Conservation (phyloP, 2,797 vertebrate species). For the Anolis apletophallus region DNA sequence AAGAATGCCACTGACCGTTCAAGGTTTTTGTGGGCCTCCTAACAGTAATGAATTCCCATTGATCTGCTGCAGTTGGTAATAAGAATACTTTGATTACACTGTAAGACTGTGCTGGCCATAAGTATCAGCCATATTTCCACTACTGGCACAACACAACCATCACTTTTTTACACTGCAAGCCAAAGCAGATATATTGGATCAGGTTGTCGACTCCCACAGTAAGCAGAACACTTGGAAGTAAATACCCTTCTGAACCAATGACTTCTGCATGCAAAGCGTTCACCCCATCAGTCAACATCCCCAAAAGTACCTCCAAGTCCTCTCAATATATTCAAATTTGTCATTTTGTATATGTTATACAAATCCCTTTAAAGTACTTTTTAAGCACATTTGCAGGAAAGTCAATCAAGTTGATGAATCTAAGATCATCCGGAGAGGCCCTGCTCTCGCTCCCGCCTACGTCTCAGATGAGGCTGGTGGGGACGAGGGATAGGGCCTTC, state of each 20-base stretch:
- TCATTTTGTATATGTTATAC: not conserved
- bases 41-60: not conserved
- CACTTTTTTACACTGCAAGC: not conserved
- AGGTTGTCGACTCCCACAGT: not conserved
- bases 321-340: not conserved
- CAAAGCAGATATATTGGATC: not conserved
- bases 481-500: too few species aligned
- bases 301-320: not conserved
- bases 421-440: too few species aligned
- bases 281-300: not conserved
- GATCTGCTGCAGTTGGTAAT: too few species aligned
- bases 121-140: not conserved
- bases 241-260: not conserved
- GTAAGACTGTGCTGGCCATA: not conserved
- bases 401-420: not conserved
- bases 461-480: too few species aligned
- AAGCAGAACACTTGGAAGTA: not conserved
- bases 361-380: slow-evolving; percentile 1
- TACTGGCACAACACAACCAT: not conserved
- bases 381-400: not conserved
- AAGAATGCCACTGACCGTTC: not conserved
- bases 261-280: not conserved
- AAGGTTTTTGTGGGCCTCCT: not conserved
- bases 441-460: too few species aligned
- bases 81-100: not conserved